Conservation (phyloP, 2,888 invertebrate genomes). For the Habrosyne pyritoides region DNA sequence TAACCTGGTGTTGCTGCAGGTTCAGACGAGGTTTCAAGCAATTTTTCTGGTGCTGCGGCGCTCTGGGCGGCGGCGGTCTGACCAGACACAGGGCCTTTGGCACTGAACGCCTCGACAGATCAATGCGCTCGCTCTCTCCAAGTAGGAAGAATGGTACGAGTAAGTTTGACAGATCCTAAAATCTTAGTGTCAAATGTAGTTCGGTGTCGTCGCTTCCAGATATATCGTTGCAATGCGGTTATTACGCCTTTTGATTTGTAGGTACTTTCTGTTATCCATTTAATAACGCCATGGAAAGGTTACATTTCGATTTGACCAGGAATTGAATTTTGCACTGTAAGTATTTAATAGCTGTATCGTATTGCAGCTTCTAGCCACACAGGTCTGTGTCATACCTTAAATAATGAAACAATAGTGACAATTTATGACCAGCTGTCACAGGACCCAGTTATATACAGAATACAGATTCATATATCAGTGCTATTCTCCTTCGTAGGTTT, state of each 20-base stretch:
- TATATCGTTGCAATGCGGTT: background rate
- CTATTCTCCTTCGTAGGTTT: slow-evolving; percentile 77
- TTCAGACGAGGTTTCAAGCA: slow-evolving; percentile 97
- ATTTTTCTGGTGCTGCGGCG: slow-evolving; percentile 94
- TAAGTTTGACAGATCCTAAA: slow-evolving; percentile 41
- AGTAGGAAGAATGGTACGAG: slow-evolving; percentile 78
- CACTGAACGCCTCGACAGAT: slow-evolving; percentile 90
- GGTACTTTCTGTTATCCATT: background rate
- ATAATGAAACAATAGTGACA: background rate
- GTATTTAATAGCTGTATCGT: background rate
- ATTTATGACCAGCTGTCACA: too few relatives aligned
- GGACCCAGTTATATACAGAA: too few relatives aligned
- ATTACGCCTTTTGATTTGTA: background rate
- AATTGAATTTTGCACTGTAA: background rate
- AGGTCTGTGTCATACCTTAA: background rate
- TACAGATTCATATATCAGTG: slow-evolving; percentile 25
- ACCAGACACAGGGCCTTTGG: slow-evolving; percentile 90
- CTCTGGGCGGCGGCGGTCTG: slow-evolving; percentile 86
- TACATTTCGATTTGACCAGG: background rate
- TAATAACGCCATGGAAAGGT: background rate
- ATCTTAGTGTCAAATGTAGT: background rate
- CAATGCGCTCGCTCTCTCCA: slow-evolving; percentile 88
- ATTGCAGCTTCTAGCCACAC: background rate
- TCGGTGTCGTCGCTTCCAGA: background rate
- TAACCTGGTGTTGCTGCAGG: slow-evolving; percentile 72